These are phyloP conservation scores for Synanthedon vespiformis DNA, from an alignment of 2,888 invertebrate genomes.

Conservation along the genomic window DNA sequence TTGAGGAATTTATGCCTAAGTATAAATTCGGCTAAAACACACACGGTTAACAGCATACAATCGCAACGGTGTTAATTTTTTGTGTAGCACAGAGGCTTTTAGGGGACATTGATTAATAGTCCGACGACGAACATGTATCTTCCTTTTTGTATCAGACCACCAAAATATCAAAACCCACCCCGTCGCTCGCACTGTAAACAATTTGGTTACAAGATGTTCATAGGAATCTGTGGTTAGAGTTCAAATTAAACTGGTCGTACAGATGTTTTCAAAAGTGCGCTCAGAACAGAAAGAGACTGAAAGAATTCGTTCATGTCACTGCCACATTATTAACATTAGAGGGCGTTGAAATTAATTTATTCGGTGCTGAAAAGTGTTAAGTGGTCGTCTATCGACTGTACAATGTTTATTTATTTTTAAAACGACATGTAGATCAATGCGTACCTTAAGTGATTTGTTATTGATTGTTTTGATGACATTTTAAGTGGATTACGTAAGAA, in stretches of 20 bases:
- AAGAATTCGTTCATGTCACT: constrained; percentile 29
- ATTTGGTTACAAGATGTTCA: background rate
- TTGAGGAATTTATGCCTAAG: too few relatives aligned
- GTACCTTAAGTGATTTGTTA: background rate
- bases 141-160: constrained; percentile 20
- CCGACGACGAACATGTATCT: constrained; percentile 41
- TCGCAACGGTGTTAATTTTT: constrained; percentile 23
- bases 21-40: background rate
- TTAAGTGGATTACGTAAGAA: background rate
- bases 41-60: background rate
- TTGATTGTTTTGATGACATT: background rate
- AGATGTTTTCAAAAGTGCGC: constrained; percentile 29
- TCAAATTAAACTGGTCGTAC: constrained; percentile 16
- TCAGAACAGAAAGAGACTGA: constrained; percentile 13
- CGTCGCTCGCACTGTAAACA: constrained; percentile 3
- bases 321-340: constrained; percentile 21
- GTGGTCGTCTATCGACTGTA: background rate
- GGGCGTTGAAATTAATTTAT: constrained; percentile 15
- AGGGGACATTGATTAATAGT: constrained; percentile 58
- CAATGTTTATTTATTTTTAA: background rate
- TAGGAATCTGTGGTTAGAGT: constrained; percentile 5
- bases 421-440: background rate
- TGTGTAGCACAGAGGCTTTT: constrained; percentile 51
- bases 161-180: constrained; percentile 12
- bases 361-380: constrained; percentile 3